A percentile compares a stretch with the other conserved stretches of the same genome.
Conservation (phyloP, 2,113 vertebrate species). For the Alouatta palliata region DNA sequence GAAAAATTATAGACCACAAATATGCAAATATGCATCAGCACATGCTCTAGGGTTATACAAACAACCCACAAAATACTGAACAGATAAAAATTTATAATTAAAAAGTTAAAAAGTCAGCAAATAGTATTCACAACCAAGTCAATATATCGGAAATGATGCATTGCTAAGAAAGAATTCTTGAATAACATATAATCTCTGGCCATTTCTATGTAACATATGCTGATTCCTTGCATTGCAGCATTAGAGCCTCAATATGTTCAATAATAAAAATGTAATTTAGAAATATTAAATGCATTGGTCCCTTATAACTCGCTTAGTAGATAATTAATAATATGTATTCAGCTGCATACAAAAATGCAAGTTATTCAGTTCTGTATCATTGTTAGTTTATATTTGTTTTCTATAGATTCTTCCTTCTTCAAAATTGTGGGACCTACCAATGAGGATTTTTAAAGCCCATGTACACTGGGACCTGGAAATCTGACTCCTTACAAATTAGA, state of each 20-base stretch:
- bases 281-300: not conserved
- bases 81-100: slow-evolving; percentile 44
- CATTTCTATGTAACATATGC: not conserved
- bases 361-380: not conserved
- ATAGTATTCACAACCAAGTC: not conserved
- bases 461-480: not conserved
- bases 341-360: not conserved
- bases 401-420: not conserved
- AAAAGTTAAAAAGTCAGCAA: not conserved
- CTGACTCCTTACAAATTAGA: not conserved
- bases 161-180: not conserved
- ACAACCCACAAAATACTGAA: not conserved
- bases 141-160: not conserved
- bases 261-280: not conserved
- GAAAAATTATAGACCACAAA: slow-evolving; percentile 55
- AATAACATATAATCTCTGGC: not conserved
- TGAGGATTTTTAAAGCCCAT: not conserved
- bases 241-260: not conserved
- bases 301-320: not conserved
- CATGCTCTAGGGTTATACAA: not conserved
- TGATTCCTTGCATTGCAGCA: not conserved
- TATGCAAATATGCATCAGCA: slow-evolving; percentile 43
- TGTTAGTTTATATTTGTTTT: not conserved
- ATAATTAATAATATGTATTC: not conserved
- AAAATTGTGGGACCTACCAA: not conserved